Conservation (phyloP, 1,140 invertebrate species). For the Microplitis mediator region DNA sequence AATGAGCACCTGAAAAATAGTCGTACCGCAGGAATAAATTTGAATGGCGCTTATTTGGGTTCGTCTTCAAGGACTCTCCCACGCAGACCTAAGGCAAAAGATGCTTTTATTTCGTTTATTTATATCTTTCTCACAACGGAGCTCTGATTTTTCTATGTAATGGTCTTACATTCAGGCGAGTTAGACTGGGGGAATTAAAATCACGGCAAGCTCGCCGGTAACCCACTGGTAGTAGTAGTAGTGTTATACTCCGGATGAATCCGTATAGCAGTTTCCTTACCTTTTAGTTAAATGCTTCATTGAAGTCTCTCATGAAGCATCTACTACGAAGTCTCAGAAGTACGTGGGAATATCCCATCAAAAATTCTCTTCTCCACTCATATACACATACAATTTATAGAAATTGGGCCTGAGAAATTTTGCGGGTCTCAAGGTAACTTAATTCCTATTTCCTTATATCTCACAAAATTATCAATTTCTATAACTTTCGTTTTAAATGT, state of each 20-base stretch:
- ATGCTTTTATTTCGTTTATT: conserved; percentile 26
- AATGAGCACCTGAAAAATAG: conserved; percentile 26
- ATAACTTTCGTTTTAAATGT: background rate
- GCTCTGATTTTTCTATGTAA: conserved; percentile 36
- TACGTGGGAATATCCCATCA: conserved; percentile 38
- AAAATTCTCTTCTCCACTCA: background rate
- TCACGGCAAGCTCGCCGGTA: background rate
- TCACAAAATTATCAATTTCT: background rate
- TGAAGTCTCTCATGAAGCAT: conserved; percentile 29
- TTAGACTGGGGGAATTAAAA: conserved; percentile 14
- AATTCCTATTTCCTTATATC: conserved; percentile 1
- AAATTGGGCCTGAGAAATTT: conserved; percentile 23
- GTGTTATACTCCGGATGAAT: conserved; percentile 17
- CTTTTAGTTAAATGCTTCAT: conserved; percentile 21
- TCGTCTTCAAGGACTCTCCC: conserved; percentile 45
- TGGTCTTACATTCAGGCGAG: conserved; percentile 12
- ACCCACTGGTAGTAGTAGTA: too few species aligned
- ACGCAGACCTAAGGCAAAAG: conserved; percentile 34
- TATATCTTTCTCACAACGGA: conserved; percentile 31
- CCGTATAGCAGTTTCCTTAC: conserved; percentile 24
- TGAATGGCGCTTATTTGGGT: conserved; percentile 37
- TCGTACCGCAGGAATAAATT: conserved; percentile 40
- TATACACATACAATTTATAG: background rate
- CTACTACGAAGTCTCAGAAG: conserved; percentile 32
- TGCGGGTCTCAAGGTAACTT: conserved; percentile 7